Conservation (phyloP, 1,140 invertebrate genomes). For the Matsumurasca onukii region DNA sequence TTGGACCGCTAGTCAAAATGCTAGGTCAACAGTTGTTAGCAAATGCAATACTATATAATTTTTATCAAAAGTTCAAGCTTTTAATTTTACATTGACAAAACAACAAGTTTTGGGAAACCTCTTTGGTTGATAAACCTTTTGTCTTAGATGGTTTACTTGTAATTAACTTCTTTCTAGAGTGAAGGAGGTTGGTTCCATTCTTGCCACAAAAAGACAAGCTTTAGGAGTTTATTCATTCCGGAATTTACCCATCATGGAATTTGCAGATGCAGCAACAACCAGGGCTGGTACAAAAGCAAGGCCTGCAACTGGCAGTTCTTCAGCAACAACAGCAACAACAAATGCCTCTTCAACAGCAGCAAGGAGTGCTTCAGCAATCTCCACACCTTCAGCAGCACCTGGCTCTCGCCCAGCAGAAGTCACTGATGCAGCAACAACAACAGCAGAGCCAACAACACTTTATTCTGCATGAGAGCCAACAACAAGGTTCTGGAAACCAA, state of each 20-base stretch:
- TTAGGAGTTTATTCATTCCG: too few species aligned
- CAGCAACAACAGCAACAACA: constrained; percentile 34
- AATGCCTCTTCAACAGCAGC: constrained; percentile 44
- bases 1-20: too few species aligned
- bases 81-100: not conserved
- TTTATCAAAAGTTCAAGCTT: constrained; percentile 33
- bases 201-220: too few species aligned
- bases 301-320: constrained; percentile 49
- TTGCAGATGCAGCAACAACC: constrained; percentile 44
- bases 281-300: constrained; percentile 49
- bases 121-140: too few species aligned
- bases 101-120: not conserved
- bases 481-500: constrained; percentile 32
- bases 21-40: too few species aligned
- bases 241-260: too few species aligned
- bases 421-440: constrained; percentile 40
- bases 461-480: constrained; percentile 41
- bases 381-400: constrained; percentile 49
- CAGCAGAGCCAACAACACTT: constrained; percentile 41
- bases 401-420: constrained; percentile 42
- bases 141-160: too few species aligned
- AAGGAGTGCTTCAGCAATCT: constrained; percentile 50
- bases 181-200: too few species aligned
- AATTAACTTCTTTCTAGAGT: too few species aligned
- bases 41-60: too few species aligned